Percentiles rank a stretch among this genome's conserved stretches.
Evolutionary conservation across 2,797 vertebrate species (phyloP).

Genomic region (Sitta carolinensis): DNA sequence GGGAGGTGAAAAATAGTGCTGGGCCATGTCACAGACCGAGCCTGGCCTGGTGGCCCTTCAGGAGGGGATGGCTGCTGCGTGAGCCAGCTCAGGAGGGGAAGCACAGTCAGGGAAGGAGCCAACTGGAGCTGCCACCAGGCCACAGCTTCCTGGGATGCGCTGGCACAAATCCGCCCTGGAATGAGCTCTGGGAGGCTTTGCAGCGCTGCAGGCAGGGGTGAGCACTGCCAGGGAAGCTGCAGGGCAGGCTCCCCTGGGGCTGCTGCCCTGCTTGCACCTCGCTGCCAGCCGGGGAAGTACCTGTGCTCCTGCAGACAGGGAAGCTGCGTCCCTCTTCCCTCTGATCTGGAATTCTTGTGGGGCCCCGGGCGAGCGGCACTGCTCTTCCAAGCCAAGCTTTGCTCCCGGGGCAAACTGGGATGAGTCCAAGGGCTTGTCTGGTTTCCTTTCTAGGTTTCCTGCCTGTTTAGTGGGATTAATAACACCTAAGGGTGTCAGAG

Average conservation of each 20-base stretch:
- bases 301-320: conserved; percentile 36
- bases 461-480: conserved; percentile 54
- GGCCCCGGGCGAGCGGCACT: rapidly evolving
- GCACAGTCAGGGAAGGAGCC: rapidly evolving
- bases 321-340: background rate
- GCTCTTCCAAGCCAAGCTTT: conserved; percentile 31
- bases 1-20: background rate
- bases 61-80: background rate
- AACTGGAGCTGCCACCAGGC: background rate
- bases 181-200: background rate
- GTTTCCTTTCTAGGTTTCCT: conserved; percentile 49
- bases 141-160: background rate
- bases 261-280: background rate
- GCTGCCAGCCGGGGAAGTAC: conserved; percentile 8
- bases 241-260: background rate
- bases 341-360: background rate
- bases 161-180: background rate
- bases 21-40: rapidly evolving
- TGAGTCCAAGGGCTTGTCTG: conserved; percentile 40
- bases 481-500: conserved; percentile 60
- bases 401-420: background rate
- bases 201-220: background rate
- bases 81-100: background rate
- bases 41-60: background rate
- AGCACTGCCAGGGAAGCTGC: background rate